Conservation (phyloP, 2,888 invertebrate genomes). For the Cyclophora punctaria region DNA sequence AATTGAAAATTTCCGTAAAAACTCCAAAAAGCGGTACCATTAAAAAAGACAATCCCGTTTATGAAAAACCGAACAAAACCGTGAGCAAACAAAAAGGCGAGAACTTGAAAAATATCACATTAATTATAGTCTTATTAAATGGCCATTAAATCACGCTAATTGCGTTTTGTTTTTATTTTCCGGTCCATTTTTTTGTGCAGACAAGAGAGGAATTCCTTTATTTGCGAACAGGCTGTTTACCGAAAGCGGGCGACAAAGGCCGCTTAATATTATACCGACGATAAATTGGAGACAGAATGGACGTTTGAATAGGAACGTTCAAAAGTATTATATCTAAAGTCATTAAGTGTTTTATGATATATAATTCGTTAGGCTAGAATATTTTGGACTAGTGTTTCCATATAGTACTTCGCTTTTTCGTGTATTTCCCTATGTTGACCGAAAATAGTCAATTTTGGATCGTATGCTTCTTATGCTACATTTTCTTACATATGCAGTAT, state of each 20-base stretch:
- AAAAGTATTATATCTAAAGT: too few relatives aligned
- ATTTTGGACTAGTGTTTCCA: too few relatives aligned
- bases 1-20: background rate
- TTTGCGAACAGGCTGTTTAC: conserved; percentile 69
- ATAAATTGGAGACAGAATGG: conserved; percentile 44
- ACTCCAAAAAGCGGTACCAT: conserved; percentile 14
- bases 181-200: conserved; percentile 48
- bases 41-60: conserved; percentile 17
- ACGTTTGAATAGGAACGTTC: conserved; percentile 8
- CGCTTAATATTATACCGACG: conserved; percentile 62
- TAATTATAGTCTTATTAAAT: conserved; percentile 69
- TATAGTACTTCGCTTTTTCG: too few relatives aligned
- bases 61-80: conserved; percentile 22
- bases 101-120: conserved; percentile 54
- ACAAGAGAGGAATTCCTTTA: conserved; percentile 70
- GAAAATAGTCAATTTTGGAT: too few relatives aligned
- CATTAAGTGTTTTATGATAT: too few relatives aligned
- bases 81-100: conserved; percentile 24
- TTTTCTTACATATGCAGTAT: too few relatives aligned
- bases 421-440: too few relatives aligned
- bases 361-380: too few relatives aligned
- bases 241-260: conserved; percentile 63
- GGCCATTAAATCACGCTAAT: conserved; percentile 72
- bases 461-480: too few relatives aligned
- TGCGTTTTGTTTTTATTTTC: conserved; percentile 70